A percentile compares a stretch with the other conserved stretches of the same genome.
These are phyloP conservation scores for Anguilla pacifica DNA, from an alignment of 2,797 vertebrate species.

Conservation along the genomic window DNA sequence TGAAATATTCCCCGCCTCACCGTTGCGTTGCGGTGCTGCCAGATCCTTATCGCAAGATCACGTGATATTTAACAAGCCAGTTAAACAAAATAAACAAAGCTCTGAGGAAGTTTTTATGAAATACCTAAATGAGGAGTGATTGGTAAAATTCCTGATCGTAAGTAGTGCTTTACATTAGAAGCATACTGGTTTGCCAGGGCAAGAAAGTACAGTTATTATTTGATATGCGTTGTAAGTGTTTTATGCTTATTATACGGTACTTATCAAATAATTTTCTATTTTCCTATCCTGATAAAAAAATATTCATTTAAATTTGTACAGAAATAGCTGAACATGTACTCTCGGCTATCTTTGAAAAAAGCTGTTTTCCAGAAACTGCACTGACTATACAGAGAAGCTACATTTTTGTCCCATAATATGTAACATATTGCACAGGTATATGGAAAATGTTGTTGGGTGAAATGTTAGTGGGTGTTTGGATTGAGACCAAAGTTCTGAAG, in stretches of 20 bases:
- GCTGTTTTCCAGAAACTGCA: not conserved
- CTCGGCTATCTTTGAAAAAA: not conserved
- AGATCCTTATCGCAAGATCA: not conserved
- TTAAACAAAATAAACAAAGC: not conserved
- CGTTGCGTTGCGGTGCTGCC: not conserved
- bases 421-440: not conserved
- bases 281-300: no score
- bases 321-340: not conserved
- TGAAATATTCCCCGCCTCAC: not conserved
- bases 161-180: no score
- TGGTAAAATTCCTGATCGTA: not conserved
- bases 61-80: not conserved
- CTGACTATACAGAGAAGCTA: not conserved
- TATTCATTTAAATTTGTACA: no score
- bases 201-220: no score
- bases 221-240: no score
- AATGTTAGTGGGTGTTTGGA: not conserved
- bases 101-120: not conserved
- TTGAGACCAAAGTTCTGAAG: not conserved
- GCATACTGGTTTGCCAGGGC: no score
- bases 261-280: no score
- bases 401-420: not conserved
- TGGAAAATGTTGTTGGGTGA: not conserved
- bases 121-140: not conserved
- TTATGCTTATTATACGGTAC: no score